phyloP scores from a whole-genome alignment of 2,888 invertebrate species.

The Synergus gifuensis region DNA sequence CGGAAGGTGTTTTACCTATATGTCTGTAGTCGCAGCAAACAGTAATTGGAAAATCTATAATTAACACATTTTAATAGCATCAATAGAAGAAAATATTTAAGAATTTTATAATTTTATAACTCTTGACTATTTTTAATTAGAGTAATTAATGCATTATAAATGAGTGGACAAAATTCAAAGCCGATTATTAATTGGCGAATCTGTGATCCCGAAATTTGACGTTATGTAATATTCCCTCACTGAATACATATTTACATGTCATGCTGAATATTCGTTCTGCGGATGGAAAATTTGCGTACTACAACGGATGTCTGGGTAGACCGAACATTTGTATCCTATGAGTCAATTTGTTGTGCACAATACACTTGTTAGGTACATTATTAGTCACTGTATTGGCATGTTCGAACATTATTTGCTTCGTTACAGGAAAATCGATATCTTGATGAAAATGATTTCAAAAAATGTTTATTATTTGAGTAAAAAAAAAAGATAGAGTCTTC shows the following conservation, averaged over 20 bases:
- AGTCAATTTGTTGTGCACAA: neutral
- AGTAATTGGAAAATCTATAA: neutral
- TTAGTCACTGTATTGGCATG: neutral
- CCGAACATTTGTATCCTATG: neutral
- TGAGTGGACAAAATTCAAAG: neutral
- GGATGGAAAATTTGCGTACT: neutral
- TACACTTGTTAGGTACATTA: neutral
- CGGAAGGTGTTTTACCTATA: conserved; percentile 2
- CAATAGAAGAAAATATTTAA: neutral
- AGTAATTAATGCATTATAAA: neutral
- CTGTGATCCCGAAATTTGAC: neutral
- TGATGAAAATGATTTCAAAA: too few species aligned
- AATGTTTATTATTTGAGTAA: too few species aligned
- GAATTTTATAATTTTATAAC: neutral
- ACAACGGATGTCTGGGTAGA: neutral
- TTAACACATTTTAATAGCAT: neutral
- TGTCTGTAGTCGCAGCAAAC: neutral
- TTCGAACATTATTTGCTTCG: neutral
- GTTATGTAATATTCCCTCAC: neutral
- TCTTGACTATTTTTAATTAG: neutral
- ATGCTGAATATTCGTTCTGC: neutral
- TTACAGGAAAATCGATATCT: neutral
- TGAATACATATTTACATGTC: neutral
- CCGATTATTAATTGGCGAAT: neutral
- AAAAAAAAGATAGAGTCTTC: too few species aligned